These are phyloP conservation scores for Pristionchus pacificus DNA, from an alignment of 1,140 invertebrate genomes.

Conservation along the genomic window DNA sequence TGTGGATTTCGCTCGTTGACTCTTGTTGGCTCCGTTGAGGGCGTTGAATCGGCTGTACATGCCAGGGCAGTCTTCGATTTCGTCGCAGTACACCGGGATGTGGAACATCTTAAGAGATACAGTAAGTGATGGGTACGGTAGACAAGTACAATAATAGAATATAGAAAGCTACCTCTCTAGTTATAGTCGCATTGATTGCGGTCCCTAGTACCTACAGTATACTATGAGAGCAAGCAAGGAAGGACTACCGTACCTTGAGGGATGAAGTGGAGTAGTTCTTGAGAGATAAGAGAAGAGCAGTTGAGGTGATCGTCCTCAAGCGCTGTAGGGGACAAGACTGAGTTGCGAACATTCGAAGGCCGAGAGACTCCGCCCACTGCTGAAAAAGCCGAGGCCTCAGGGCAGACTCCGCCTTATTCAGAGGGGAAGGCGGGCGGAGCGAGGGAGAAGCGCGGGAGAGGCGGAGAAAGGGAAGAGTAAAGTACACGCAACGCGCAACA, in stretches of 20 bases:
- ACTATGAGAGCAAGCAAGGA: not conserved
- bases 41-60: not conserved
- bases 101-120: not conserved
- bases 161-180: not conserved
- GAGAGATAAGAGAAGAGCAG: not conserved
- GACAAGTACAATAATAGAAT: not conserved
- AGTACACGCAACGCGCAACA: too few species aligned
- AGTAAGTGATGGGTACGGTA: not conserved
- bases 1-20: not conserved
- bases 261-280: not conserved
- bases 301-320: too few species aligned
- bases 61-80: not conserved
- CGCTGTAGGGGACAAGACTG: too few species aligned
- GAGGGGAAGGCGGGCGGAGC: too few species aligned
- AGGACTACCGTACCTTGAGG: not conserved
- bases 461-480: too few species aligned
- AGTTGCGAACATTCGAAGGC: too few species aligned
- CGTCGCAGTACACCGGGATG: not conserved
- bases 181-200: too few species aligned
- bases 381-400: too few species aligned
- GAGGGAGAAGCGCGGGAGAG: too few species aligned
- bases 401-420: too few species aligned
- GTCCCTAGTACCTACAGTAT: too few species aligned
- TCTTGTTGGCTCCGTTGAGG: not conserved
- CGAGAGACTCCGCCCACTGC: too few species aligned